Evolutionary conservation across 1,140 invertebrate species (phyloP).

Genomic region (Drosophila trapezifrons): DNA sequence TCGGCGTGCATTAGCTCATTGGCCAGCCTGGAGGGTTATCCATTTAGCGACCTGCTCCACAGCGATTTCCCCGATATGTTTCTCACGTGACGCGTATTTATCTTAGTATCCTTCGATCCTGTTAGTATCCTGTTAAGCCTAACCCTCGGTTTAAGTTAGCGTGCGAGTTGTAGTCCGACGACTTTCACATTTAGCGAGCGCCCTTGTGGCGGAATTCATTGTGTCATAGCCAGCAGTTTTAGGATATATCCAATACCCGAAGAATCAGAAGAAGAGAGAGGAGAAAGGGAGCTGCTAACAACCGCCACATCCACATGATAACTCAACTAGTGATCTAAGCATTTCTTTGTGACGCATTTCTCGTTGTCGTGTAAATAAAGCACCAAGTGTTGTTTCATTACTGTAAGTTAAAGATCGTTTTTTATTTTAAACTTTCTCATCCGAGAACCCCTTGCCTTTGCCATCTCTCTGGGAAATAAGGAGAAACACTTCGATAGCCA

Average conservation of each 20-base stretch:
- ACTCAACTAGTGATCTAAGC: conserved; percentile 65
- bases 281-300: conserved; percentile 17
- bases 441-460: background rate
- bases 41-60: conserved; percentile 72
- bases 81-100: conserved; percentile 66
- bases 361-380: conserved; percentile 72
- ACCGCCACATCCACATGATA: conserved; percentile 48
- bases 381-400: conserved; percentile 68
- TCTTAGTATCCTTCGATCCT: conserved; percentile 19
- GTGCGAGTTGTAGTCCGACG: conserved; percentile 57
- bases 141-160: conserved; percentile 57
- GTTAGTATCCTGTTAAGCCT: conserved; percentile 33
- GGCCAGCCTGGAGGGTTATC: conserved; percentile 68
- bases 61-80: conserved; percentile 75
- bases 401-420: conserved; percentile 80
- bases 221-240: conserved; percentile 62
- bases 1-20: conserved; percentile 80
- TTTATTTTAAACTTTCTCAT: conserved; percentile 86
- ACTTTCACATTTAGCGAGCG: conserved; percentile 50
- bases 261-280: conserved; percentile 9
- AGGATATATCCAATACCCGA: background rate
- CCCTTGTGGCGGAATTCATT: conserved; percentile 70
- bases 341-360: conserved; percentile 67
- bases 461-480: conserved; percentile 78
- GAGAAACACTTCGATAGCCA: background rate